Conservation (phyloP, 2,888 invertebrate genomes). For the Acronicta alni region DNA sequence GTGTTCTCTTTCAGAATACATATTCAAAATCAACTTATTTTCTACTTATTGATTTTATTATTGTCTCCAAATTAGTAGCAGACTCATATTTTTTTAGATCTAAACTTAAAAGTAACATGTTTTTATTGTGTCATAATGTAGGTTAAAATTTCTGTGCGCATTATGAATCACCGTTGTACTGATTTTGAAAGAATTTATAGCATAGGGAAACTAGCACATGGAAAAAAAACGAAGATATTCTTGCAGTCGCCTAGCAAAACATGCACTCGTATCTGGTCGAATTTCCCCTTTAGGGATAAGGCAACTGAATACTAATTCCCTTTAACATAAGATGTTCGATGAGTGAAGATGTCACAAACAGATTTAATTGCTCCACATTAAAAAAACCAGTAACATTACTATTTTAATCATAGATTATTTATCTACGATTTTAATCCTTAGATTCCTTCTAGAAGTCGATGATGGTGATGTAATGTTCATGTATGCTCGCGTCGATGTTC, state of each 20-base stretch:
- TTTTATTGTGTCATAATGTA: neutral
- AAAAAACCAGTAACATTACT: neutral
- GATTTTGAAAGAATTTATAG: too few species aligned
- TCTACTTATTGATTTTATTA: neutral
- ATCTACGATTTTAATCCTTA: neutral
- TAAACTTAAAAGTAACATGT: slow-evolving; percentile 13
- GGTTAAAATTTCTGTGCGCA: neutral
- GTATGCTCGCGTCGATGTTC: slow-evolving; percentile 32
- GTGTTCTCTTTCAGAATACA: slow-evolving; percentile 30
- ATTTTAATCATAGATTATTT: too few species aligned
- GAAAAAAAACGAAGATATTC: too few species aligned
- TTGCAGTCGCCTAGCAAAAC: too few species aligned
- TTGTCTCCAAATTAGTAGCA: slow-evolving; percentile 6
- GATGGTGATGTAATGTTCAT: neutral
- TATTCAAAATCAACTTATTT: slow-evolving; percentile 36
- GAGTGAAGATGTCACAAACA: neutral
- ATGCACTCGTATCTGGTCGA: too few species aligned
- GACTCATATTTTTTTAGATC: neutral
- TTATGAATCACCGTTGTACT: neutral
- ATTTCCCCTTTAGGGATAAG: too few species aligned
- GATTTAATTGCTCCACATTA: neutral
- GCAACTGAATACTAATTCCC: too few species aligned
- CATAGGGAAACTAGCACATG: too few species aligned
- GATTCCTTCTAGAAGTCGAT: neutral
- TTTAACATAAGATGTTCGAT: too few species aligned